Base-by-base conservation (phyloP, 2,888 invertebrate species). In the Rhogogaster chlorosoma region DNA sequence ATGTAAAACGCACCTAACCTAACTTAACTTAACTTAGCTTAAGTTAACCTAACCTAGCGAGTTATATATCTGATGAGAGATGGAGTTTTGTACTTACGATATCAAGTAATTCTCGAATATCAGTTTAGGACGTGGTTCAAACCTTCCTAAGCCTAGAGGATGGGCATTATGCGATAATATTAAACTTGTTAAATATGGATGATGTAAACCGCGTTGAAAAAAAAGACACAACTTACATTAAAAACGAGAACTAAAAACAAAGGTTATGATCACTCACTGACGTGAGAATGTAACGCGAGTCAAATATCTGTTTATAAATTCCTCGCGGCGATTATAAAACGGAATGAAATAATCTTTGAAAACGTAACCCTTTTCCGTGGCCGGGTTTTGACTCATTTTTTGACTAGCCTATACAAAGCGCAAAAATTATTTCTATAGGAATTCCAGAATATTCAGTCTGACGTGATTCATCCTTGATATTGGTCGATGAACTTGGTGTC, bases 1-100 rank as follows among this genome's bases (percentile, higher is more conserved):
- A 80, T 61, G 61, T 80, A 80, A 80, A 80, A 80, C 61, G 80
- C 61, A 38, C 38, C 36, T 80, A 80, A 38, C 53, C 78, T 57
- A 42, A 71, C 71, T 1, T 57, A 57, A 61, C 61, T 18, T 61
- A 10, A 26, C 49, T 42, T 36, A 26, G 26, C 22, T 12, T n/a
- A 32, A 71, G 3, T 26, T 42, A 61, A 77, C 77, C 45, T 77
- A 29, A 49, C 75, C 49, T 77, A 77, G 29, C 15, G 15, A 5
- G 0, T n/a, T 26, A 53, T 15, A 7, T 18, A 53, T 29, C 4
- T 49, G 49, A 77, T 18, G n/a, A 9, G 18, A 49, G 29, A 53
- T 53, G 18, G 49, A 49, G 53, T 29, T 53, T 12, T 15, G 18
- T n/a, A 49, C 49, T 49, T 49, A 77, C 26, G 32, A 12, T 49